These are phyloP conservation scores for Stigmatopora argus DNA, from an alignment of 2,113 vertebrate genomes.

Conservation along the genomic window DNA sequence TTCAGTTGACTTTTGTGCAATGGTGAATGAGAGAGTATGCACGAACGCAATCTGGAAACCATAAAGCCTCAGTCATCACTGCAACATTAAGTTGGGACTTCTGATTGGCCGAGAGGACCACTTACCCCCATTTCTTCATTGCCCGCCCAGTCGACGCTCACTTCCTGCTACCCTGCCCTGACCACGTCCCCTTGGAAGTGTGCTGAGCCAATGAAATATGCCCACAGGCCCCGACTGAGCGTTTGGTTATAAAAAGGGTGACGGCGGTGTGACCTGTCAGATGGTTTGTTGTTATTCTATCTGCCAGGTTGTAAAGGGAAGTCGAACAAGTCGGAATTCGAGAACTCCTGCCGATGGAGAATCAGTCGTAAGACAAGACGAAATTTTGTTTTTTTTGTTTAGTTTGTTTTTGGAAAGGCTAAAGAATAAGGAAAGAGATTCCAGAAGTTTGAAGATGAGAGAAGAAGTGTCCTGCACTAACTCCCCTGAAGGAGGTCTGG, in stretches of 20 bases:
- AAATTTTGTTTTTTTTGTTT: not conserved
- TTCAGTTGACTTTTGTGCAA: constrained; percentile 2
- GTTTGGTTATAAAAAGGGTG: constrained; percentile 57
- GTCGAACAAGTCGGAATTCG: constrained; percentile 44
- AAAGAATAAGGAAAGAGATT: constrained; percentile 4
- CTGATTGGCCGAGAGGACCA: constrained; percentile 70
- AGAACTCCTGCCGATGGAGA: constrained; percentile 50
- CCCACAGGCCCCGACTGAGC: constrained; percentile 32
- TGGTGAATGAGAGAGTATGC: constrained; percentile 41
- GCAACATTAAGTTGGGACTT: constrained; percentile 63
- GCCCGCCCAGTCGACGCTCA: constrained; percentile 51
- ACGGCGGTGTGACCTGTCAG: constrained; percentile 59
- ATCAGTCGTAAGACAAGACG: constrained; percentile 30
- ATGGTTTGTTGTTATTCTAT: constrained; percentile 66
- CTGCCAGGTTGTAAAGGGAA: constrained; percentile 52
- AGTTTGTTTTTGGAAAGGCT: not conserved
- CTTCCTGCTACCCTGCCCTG: constrained; percentile 57
- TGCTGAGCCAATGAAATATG: constrained; percentile 51
- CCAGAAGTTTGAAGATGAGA: constrained; percentile 66
- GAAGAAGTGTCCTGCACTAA: constrained; percentile 76
- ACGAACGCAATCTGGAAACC: constrained; percentile 82
- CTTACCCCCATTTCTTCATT: constrained; percentile 68
- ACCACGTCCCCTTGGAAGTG: constrained; percentile 48
- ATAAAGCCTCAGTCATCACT: constrained; percentile 79
- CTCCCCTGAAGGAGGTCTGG: constrained; percentile 78